Percentiles rank a stretch among this genome's conserved stretches.
These are phyloP conservation scores for Lordiphosa stackelbergi DNA, from an alignment of 1,140 invertebrate genomes.

Conservation along the genomic window DNA sequence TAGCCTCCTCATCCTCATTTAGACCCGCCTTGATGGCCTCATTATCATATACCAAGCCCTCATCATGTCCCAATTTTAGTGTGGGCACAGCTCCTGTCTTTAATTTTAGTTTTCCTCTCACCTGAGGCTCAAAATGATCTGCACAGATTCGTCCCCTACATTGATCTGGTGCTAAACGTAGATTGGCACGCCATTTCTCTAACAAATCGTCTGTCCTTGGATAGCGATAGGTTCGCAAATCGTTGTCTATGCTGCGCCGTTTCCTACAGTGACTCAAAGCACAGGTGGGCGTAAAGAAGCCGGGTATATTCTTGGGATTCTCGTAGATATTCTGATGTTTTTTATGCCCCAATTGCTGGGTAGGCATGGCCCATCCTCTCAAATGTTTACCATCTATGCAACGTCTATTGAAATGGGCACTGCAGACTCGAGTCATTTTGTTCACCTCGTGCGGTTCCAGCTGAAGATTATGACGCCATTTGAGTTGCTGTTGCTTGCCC, in stretches of 20 bases:
- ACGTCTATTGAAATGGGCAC: conserved; percentile 61
- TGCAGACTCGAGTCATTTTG: conserved; percentile 45
- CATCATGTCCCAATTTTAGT: conserved; percentile 62
- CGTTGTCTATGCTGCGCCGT: conserved; percentile 57
- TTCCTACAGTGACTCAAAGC: conserved; percentile 57
- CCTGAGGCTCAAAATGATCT: conserved; percentile 63
- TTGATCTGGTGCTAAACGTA: conserved; percentile 42
- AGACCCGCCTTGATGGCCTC: conserved; percentile 53
- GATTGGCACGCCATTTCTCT: conserved; percentile 65
- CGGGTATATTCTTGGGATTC: conserved; percentile 68
- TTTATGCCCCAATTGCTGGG: conserved; percentile 55
- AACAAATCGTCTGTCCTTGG: conserved; percentile 54
- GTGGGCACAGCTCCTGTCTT: conserved; percentile 67
- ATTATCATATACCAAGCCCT: conserved; percentile 52
- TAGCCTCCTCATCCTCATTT: conserved; percentile 27
- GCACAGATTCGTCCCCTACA: conserved; percentile 66
- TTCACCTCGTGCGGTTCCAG: conserved; percentile 44
- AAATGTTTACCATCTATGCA: conserved; percentile 68
- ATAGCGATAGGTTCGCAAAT: conserved; percentile 63
- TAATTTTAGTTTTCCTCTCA: conserved; percentile 63
- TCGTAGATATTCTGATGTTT: conserved; percentile 55
- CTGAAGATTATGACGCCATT: conserved; percentile 65
- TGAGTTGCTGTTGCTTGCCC: conserved; percentile 49
- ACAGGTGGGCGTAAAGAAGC: conserved; percentile 64
- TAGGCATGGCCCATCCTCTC: conserved; percentile 67